A percentile compares a stretch with the other conserved stretches of the same genome.
These are phyloP conservation scores for Sclerodermus sp. DNA, from an alignment of 2,888 invertebrate species.

Conservation along the genomic window DNA sequence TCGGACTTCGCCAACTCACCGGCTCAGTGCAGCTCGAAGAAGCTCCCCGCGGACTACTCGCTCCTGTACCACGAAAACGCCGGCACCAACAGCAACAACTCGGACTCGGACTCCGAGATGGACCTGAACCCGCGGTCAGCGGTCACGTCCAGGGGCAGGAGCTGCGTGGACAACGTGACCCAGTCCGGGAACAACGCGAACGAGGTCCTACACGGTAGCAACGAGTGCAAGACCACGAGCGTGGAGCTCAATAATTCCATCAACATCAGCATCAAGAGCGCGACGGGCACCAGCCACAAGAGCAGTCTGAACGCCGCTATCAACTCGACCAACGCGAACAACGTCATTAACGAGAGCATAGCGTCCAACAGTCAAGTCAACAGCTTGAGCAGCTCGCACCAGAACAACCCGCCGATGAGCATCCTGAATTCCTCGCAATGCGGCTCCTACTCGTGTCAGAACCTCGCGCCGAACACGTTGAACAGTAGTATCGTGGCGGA, in stretches of 20 bases:
- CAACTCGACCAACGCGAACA: slow-evolving; percentile 49
- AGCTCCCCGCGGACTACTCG: slow-evolving; percentile 23
- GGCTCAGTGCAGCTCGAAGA: slow-evolving; percentile 24
- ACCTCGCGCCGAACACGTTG: slow-evolving; percentile 19
- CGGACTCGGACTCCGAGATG: slow-evolving; percentile 40
- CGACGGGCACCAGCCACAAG: slow-evolving; percentile 43
- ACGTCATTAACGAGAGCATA: slow-evolving; percentile 54
- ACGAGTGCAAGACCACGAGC: slow-evolving; percentile 53
- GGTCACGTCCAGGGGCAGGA: slow-evolving; percentile 13
- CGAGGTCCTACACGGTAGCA: slow-evolving; percentile 27
- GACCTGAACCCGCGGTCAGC: slow-evolving; percentile 28
- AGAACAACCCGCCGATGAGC: slow-evolving; percentile 31
- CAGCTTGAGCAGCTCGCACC: slow-evolving; percentile 31
- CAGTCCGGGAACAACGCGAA: slow-evolving; percentile 31
- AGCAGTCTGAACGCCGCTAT: slow-evolving; percentile 48
- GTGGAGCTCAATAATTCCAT: slow-evolving; percentile 56
- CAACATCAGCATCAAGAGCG: slow-evolving; percentile 53
- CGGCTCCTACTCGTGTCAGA: slow-evolving; percentile 30
- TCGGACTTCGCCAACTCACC: slow-evolving; percentile 23
- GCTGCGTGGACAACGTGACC: slow-evolving; percentile 21
- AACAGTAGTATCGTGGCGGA: slow-evolving; percentile 28
- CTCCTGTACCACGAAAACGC: slow-evolving; percentile 32
- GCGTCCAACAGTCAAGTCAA: slow-evolving; percentile 49
- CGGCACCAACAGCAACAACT: slow-evolving; percentile 43
- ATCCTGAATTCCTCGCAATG: slow-evolving; percentile 31